Percentiles rank a stretch among this genome's conserved stretches.
These are phyloP conservation scores for Gasteruption jaculator DNA, from an alignment of 2,888 invertebrate species.

Conservation along the genomic window DNA sequence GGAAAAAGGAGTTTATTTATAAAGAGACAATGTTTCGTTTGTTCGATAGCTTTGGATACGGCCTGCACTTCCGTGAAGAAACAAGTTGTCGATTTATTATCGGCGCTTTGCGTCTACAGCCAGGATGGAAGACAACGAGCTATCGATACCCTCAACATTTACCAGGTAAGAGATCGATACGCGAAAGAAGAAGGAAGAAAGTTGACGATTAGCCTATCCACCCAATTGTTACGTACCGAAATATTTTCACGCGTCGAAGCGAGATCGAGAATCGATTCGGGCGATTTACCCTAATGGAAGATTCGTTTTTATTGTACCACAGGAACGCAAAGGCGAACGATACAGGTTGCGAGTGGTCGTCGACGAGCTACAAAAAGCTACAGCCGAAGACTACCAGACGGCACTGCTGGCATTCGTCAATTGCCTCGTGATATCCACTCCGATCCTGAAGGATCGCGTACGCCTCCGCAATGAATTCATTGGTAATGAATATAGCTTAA, in stretches of 20 bases:
- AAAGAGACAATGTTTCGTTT: neutral
- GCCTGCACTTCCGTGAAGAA: conserved; percentile 89
- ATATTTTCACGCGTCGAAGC: no score
- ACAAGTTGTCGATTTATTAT: conserved; percentile 92
- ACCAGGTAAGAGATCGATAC: conserved; percentile 81
- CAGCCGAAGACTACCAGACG: conserved; percentile 83
- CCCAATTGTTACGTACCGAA: no score
- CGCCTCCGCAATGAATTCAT: conserved; percentile 91
- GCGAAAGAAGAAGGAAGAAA: no score
- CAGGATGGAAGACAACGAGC: conserved; percentile 83
- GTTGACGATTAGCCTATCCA: no score
- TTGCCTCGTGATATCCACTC: conserved; percentile 89
- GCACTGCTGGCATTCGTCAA: conserved; percentile 92
- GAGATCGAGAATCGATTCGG: no score
- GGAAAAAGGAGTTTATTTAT: neutral
- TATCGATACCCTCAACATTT: conserved; percentile 86
- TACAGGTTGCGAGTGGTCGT: conserved; percentile 88
- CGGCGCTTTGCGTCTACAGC: conserved; percentile 91
- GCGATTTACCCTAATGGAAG: no score
- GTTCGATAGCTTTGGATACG: conserved; percentile 74
- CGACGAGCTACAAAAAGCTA: conserved; percentile 78
- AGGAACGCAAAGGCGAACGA: conserved; percentile 82
- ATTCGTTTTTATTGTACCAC: conserved; percentile 22
- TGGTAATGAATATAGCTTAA: conserved; percentile 60
- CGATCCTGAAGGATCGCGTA: conserved; percentile 79